Conservation (phyloP, 2,888 invertebrate species). For the Vesta saturnalis region DNA sequence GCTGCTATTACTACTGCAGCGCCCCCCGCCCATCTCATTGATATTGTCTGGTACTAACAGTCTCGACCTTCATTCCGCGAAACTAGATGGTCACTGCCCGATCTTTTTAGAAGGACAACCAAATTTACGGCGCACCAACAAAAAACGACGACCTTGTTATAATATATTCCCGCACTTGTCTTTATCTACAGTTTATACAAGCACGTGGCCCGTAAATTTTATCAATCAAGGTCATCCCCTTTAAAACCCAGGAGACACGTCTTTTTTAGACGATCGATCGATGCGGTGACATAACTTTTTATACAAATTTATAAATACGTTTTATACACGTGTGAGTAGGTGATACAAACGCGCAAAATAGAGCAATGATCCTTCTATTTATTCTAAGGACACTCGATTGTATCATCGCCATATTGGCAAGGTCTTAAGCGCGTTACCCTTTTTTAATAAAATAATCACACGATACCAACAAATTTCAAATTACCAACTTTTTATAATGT, state of each 20-base stretch:
- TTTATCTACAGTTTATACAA: slow-evolving; percentile 19
- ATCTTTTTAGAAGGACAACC: slow-evolving; percentile 39
- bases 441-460: neutral
- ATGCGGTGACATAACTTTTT: neutral
- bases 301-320: slow-evolving; percentile 8
- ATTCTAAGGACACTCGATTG: neutral
- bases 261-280: neutral
- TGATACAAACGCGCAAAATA: neutral
- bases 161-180: slow-evolving; percentile 31
- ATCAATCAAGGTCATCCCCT: slow-evolving; percentile 25
- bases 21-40: slow-evolving; percentile 30
- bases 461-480: neutral
- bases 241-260: slow-evolving; percentile 16
- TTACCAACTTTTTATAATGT: no score
- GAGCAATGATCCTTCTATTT: neutral
- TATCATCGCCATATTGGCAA: slow-evolving; percentile 9
- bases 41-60: slow-evolving; percentile 21
- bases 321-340: neutral
- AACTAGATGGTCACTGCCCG: slow-evolving; percentile 60
- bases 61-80: slow-evolving; percentile 24
- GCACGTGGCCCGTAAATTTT: slow-evolving; percentile 29
- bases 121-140: slow-evolving; percentile 40
- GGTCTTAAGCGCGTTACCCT: slow-evolving; percentile 10
- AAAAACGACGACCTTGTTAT: slow-evolving; percentile 40
- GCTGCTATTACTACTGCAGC: neutral